Conservation (phyloP, 2,888 invertebrate genomes). For the Melinopterus prodromus region DNA sequence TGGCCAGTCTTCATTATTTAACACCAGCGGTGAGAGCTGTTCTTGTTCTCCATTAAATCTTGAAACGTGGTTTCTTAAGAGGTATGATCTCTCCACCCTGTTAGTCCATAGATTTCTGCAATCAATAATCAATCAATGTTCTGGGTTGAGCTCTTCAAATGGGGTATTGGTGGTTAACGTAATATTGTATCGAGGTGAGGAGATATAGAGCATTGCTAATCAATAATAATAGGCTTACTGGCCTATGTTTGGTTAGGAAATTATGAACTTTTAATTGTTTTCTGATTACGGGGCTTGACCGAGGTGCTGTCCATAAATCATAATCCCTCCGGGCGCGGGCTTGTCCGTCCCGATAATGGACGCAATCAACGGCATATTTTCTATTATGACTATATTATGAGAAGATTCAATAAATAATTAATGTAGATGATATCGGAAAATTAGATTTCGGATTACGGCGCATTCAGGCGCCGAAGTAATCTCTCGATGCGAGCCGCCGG, state of each 20-base stretch:
- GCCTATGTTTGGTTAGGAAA: not conserved
- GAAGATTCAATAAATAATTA: conserved; percentile 26
- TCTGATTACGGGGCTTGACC: not conserved
- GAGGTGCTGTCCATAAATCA: not conserved
- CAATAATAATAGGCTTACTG: not conserved
- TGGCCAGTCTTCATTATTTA: too few relatives aligned
- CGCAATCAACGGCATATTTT: conserved; percentile 10
- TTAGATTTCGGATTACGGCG: conserved; percentile 21
- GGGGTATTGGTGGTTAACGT: not conserved
- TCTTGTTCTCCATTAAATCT: too few relatives aligned
- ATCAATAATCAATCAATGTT: too few relatives aligned
- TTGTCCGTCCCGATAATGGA: not conserved
- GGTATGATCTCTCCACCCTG: too few relatives aligned
- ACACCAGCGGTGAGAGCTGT: too few relatives aligned
- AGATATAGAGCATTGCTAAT: not conserved
- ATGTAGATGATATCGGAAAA: conserved; percentile 23
- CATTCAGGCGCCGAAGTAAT: not conserved
- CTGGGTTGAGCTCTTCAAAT: too few relatives aligned
- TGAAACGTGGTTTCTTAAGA: too few relatives aligned
- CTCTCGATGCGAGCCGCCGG: not conserved
- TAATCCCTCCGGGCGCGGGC: not conserved
- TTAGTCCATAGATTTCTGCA: too few relatives aligned
- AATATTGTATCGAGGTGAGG: not conserved
- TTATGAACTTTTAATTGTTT: not conserved
- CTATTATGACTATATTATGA: conserved; percentile 16